Percentiles rank a stretch among this genome's conserved stretches.
Conservation (phyloP, 2,113 vertebrate genomes). For the Ondatra zibethicus region DNA sequence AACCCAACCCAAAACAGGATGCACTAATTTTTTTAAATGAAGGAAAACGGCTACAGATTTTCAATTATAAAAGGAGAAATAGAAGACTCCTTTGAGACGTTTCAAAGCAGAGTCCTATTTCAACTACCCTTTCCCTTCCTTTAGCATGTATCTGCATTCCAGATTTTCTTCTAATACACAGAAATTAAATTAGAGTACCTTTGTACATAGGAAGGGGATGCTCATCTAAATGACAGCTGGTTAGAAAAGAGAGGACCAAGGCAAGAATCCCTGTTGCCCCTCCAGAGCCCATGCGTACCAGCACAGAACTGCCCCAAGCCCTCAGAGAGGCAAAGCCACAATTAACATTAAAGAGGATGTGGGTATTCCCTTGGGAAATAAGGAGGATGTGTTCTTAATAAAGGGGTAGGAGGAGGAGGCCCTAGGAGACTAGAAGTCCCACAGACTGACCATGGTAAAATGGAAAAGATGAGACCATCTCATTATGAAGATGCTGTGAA, state of each 20-base stretch:
- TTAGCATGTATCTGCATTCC: slow-evolving; percentile 39
- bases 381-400: not conserved
- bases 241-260: slow-evolving; percentile 31
- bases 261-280: not conserved
- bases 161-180: slow-evolving; percentile 61
- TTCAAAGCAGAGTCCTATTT: slow-evolving; percentile 59
- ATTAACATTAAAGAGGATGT: slow-evolving; percentile 23
- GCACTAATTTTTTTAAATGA: not conserved
- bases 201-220: slow-evolving; percentile 30
- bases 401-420: not conserved
- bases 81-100: slow-evolving; percentile 31
- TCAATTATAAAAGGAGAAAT: slow-evolving; percentile 51
- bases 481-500: not conserved
- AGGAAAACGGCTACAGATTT: slow-evolving; percentile 7
- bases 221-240: slow-evolving; percentile 59
- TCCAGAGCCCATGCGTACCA: not conserved
- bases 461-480: not conserved
- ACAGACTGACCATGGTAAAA: not conserved
- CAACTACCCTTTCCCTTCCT: slow-evolving; percentile 22
- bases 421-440: not conserved
- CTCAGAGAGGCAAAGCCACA: slow-evolving; percentile 15
- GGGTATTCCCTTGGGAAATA: not conserved
- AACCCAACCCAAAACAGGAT: not conserved
- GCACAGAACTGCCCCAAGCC: not conserved
- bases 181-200: slow-evolving; percentile 71